Evolutionary conservation across 2,113 vertebrate species (phyloP).

Genomic region (Lepisosteus osseus): DNA sequence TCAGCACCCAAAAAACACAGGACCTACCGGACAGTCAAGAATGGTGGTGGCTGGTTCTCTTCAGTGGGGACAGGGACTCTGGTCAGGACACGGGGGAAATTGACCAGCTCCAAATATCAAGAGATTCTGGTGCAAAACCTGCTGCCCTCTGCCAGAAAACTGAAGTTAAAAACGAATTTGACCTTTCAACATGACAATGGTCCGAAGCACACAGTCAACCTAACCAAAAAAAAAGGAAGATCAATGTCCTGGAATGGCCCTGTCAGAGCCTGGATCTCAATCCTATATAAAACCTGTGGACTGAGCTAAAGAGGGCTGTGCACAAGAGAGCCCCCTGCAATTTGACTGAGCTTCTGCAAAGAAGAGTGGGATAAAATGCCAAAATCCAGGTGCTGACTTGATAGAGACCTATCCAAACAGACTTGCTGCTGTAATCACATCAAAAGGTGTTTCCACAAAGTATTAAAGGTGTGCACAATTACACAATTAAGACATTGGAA

Average conservation of each 20-base stretch:
- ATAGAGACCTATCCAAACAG: constrained; percentile 5
- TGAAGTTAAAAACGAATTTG: too few species aligned
- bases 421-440: constrained; percentile 6
- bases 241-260: too few species aligned
- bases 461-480: constrained; percentile 12
- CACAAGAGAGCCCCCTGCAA: constrained; percentile 14
- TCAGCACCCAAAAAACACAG: neutral
- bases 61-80: too few species aligned
- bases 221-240: too few species aligned
- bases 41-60: neutral
- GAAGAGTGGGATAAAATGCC: neutral
- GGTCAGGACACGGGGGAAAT: neutral
- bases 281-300: constrained; percentile 9
- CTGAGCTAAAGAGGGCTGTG: constrained; percentile 14
- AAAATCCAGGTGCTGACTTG: constrained; percentile 12
- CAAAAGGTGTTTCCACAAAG: constrained; percentile 10
- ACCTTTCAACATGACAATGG: too few species aligned
- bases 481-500: neutral
- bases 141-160: too few species aligned
- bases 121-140: too few species aligned
- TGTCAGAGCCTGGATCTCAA: constrained; percentile 4
- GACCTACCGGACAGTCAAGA: neutral
- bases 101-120: too few species aligned
- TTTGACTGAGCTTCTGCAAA: constrained; percentile 3
- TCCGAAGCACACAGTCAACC: too few species aligned